Base-by-base conservation (phyloP, 1,140 invertebrate genomes). In the Pachypsylla venusta region DNA sequence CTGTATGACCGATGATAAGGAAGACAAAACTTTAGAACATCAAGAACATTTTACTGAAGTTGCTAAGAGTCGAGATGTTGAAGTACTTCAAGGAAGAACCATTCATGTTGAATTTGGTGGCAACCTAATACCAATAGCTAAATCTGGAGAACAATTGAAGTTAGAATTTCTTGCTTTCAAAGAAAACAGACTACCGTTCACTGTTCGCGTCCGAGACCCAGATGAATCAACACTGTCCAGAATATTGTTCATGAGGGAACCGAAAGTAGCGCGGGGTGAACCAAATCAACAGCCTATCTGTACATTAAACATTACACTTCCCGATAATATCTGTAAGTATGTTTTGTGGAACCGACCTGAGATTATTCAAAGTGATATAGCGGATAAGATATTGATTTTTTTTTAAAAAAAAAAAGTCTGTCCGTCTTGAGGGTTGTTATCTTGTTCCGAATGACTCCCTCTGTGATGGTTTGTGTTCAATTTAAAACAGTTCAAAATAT, bases 1-100 rank as follows among this genome's bases (percentile, higher is more conserved):
- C 70, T 95, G 93, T 72, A 96, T 98, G 86, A 98, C 93, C 0
- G 94, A 98, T 71, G 89, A 97, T 71, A 90, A 91, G 69, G 91
- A 95, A 67, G 93, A 97, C 67, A 97, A 98, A 71, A 96, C 93
- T 1, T 71, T 98, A 48, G 87, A 93, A 71, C 83, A 84, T 66
- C 89, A 96, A 75, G 93, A 97, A 73, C 85, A 93, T 68, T 97
- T 95, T 72, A 81, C 81, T 7, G 90, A 95, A 76, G 85, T 96
- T 58, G 92, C 93, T 0, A 88, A 91, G 65, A 90, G 87, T 70
- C 75, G 87, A 68, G 89, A 93, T 72, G 85, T 93, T 28, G 89
- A 93, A 77, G 85, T 85, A 66, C 65, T 62, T 3, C 56, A 62
- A 56, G 57, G 57, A 20, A 89, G 91, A 71, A 81, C 84, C 48